These are phyloP conservation scores for Sphaerophoria rueppellii DNA, from an alignment of 2,888 invertebrate species.

Conservation along the genomic window DNA sequence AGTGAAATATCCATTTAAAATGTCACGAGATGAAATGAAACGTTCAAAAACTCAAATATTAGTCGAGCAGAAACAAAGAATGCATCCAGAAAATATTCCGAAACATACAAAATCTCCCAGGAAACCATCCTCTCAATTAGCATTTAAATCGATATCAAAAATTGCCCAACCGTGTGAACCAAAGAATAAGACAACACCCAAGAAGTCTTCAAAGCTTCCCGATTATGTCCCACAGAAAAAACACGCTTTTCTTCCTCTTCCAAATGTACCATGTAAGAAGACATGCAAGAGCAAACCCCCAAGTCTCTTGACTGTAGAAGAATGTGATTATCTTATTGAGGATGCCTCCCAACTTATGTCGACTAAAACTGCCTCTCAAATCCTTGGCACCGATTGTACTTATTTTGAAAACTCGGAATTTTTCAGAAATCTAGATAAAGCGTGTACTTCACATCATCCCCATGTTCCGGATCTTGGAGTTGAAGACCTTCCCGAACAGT, in stretches of 20 bases:
- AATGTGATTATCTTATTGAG: constrained; percentile 36
- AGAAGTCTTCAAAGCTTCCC: constrained; percentile 12
- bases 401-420: constrained; percentile 61
- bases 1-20: not conserved
- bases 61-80: no score
- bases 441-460: constrained; percentile 7
- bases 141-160: not conserved
- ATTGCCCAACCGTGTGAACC: not conserved
- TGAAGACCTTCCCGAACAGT: not conserved
- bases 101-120: not conserved
- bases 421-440: constrained; percentile 41
- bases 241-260: constrained; percentile 50
- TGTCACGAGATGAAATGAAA: no score
- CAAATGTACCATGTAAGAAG: constrained; percentile 24
- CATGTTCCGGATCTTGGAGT: not conserved
- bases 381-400: constrained; percentile 62
- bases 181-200: constrained; percentile 33
- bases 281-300: not conserved
- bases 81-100: not conserved
- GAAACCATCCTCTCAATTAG: not conserved
- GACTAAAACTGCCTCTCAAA: constrained; percentile 60
- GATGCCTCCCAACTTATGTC: constrained; percentile 25
- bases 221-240: constrained; percentile 53
- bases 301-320: constrained; percentile 13
- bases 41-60: no score